A percentile compares a stretch with the other conserved stretches of the same genome.
Conservation (phyloP, 2,797 vertebrate genomes). For the Limosa lapponica region DNA sequence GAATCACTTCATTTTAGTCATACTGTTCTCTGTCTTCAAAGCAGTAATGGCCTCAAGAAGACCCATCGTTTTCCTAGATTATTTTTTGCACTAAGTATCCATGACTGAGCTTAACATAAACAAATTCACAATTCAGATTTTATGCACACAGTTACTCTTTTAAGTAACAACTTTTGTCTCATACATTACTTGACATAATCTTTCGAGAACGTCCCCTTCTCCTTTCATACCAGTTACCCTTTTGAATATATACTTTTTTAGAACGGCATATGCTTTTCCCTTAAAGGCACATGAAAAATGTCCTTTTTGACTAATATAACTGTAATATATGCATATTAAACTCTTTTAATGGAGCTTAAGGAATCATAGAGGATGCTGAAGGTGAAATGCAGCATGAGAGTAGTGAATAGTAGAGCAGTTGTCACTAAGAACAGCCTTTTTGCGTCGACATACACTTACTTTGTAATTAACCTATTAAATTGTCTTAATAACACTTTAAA, state of each 20-base stretch:
- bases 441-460: not conserved
- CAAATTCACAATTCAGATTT: not conserved
- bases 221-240: not conserved
- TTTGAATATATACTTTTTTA: not conserved
- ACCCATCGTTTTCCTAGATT: not conserved
- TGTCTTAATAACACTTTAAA: not conserved
- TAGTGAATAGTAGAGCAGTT: not conserved
- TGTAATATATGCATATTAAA: constrained; percentile 14
- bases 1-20: not conserved
- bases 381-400: not conserved
- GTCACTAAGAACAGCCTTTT: not conserved
- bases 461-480: constrained; percentile 39
- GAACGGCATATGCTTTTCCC: not conserved
- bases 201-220: not conserved
- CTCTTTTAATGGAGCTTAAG: not conserved
- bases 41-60: not conserved
- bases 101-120: not conserved
- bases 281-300: not conserved
- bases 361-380: not conserved
- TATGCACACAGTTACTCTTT: not conserved
- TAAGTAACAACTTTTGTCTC: not conserved
- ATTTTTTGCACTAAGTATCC: not conserved
- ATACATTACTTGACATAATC: not conserved
- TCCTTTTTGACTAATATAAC: not conserved
- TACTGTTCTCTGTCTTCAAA: not conserved